phyloP scores from a whole-genome alignment of 1,140 invertebrate species.

The Battus philenor region DNA sequence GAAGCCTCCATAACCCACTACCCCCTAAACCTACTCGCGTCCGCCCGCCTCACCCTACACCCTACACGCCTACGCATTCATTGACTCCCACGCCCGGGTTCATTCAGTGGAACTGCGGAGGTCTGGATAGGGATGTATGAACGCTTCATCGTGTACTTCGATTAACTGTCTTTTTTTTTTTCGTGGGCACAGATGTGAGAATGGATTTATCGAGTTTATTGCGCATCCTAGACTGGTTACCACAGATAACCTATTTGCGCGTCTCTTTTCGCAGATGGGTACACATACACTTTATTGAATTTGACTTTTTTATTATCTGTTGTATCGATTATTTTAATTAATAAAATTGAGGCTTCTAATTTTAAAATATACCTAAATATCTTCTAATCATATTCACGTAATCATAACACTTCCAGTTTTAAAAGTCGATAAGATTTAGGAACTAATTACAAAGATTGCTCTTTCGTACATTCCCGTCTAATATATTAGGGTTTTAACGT shows the following conservation, averaged over 20 bases:
- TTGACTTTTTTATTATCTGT: too few species aligned
- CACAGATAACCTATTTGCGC: not conserved
- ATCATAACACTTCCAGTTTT: too few species aligned
- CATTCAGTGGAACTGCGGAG: slow-evolving; percentile 33
- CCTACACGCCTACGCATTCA: slow-evolving; percentile 40
- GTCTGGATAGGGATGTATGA: slow-evolving; percentile 22
- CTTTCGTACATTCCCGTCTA: too few species aligned
- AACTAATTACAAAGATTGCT: too few species aligned
- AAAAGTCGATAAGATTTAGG: too few species aligned
- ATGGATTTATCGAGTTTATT: slow-evolving; percentile 1
- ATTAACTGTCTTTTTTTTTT: slow-evolving; percentile 17
- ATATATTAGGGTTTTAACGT: too few species aligned
- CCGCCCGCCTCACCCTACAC: slow-evolving; percentile 4
- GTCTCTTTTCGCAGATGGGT: too few species aligned
- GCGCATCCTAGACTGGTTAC: not conserved
- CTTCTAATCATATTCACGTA: too few species aligned
- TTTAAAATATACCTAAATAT: too few species aligned
- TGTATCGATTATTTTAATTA: too few species aligned
- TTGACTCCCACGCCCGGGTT: slow-evolving; percentile 39
- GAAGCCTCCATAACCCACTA: not conserved
- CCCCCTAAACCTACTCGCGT: not conserved
- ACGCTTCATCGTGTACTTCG: slow-evolving; percentile 20
- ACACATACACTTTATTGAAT: too few species aligned
- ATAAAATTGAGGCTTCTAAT: too few species aligned
- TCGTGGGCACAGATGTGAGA: slow-evolving; percentile 1